Conservation (phyloP, 2,797 vertebrate species). For the Phrynocephalus forsythii region DNA sequence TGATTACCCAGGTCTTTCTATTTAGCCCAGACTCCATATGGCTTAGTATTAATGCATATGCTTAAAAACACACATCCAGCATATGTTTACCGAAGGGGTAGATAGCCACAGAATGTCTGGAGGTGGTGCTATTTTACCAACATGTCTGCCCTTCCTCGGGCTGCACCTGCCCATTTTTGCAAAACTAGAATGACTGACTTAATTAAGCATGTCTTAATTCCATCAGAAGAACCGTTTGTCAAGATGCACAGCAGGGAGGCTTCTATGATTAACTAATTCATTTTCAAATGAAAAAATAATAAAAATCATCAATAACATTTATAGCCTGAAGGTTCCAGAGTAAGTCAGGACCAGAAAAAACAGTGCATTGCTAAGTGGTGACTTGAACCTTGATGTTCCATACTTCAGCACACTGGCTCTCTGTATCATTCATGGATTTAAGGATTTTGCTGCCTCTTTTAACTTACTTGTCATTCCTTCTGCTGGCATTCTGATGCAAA, state of each 20-base stretch:
- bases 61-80: not conserved
- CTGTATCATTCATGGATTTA: not conserved
- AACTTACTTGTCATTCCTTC: not conserved
- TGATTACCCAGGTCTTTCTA: not conserved
- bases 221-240: not conserved
- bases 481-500: not conserved
- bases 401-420: not conserved
- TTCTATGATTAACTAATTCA: too few species aligned
- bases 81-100: not conserved
- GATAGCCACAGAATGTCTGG: too few species aligned
- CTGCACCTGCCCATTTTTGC: not conserved
- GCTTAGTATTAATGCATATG: not conserved
- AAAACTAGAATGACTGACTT: too few species aligned
- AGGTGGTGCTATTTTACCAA: too few species aligned
- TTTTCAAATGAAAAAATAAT: not conserved
- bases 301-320: not conserved
- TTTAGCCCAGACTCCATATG: not conserved
- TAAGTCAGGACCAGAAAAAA: not conserved
- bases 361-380: not conserved
- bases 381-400: not conserved
- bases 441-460: not conserved
- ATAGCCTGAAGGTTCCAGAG: not conserved
- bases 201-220: too few species aligned
- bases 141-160: too few species aligned
- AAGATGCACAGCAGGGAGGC: too few species aligned